Conservation (phyloP, 2,888 invertebrate species). For the Toxonevra muliebris region DNA sequence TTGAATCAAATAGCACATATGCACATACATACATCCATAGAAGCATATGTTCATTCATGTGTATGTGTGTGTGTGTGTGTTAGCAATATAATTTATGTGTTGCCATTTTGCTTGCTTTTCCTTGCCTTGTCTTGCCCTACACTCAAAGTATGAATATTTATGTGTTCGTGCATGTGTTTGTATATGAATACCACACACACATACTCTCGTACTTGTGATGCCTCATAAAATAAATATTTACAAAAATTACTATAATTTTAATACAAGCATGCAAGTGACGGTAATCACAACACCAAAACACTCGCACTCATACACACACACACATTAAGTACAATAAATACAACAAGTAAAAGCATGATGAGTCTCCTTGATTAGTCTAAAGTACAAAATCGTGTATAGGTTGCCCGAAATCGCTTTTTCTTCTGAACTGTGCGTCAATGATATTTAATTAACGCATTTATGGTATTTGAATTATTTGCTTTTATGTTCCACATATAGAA, state of each 20-base stretch:
- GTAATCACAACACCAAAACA: neutral
- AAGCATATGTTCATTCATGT: neutral
- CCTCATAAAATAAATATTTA: conserved; percentile 20
- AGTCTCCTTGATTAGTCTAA: conserved; percentile 18
- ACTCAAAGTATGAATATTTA: too few relatives aligned
- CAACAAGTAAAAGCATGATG: neutral
- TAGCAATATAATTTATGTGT: neutral
- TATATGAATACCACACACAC: neutral
- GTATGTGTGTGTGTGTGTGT: neutral
- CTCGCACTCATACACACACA: neutral
- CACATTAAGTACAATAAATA: neutral
- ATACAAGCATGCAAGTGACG: neutral
- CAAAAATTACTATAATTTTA: conserved; percentile 14
- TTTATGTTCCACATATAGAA: neutral
- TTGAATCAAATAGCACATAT: neutral
- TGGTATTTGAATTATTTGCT: too few relatives aligned
- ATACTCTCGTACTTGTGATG: neutral
- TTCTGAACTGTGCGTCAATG: neutral
- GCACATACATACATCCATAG: neutral
- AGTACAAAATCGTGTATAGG: conserved; percentile 25
- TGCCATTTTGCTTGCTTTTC: neutral
- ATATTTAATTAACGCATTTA: neutral
- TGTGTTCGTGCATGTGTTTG: too few relatives aligned
- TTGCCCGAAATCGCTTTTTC: too few relatives aligned
- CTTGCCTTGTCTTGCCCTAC: neutral